Conservation (phyloP, 2,888 invertebrate species). For the Matsumyia berberina region DNA sequence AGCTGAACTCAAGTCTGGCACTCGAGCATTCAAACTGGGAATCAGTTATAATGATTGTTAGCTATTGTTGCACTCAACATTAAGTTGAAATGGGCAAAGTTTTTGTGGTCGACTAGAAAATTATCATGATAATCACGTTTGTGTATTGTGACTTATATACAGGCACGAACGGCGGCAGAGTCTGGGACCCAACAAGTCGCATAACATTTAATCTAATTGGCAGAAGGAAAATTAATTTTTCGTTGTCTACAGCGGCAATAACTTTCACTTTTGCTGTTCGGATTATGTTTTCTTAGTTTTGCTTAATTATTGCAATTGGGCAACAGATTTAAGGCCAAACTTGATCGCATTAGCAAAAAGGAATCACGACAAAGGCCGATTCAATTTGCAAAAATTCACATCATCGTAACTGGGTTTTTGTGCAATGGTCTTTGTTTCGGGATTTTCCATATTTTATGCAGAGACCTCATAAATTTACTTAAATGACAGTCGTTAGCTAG, state of each 20-base stretch:
- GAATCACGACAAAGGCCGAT: conserved; percentile 22
- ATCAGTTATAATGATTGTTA: conserved; percentile 67
- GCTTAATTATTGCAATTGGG: conserved; percentile 52
- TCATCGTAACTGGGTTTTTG: conserved; percentile 7
- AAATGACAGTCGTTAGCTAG: not conserved
- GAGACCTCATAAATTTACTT: not conserved
- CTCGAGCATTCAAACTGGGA: conserved; percentile 46
- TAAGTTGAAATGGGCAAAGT: conserved; percentile 73
- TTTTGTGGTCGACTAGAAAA: conserved; percentile 65
- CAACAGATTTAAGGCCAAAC: conserved; percentile 27
- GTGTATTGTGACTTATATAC: conserved; percentile 50
- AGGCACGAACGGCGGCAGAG: conserved; percentile 29
- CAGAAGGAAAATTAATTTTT: conserved; percentile 68
- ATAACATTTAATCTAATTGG: conserved; percentile 68
- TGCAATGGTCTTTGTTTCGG: conserved; percentile 9
- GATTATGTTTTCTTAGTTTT: conserved; percentile 41
- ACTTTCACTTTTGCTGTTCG: conserved; percentile 68
- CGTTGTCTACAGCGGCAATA: conserved; percentile 44
- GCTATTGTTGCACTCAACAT: conserved; percentile 73
- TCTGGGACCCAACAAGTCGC: conserved; percentile 33
- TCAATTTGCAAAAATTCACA: conserved; percentile 32
- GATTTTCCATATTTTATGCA: not conserved
- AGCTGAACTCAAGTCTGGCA: conserved; percentile 8
- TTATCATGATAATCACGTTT: conserved; percentile 73
- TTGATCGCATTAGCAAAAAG: conserved; percentile 33